Evolutionary conservation across 1,140 invertebrate species (phyloP).

Genomic region (Zophobas atratus): DNA sequence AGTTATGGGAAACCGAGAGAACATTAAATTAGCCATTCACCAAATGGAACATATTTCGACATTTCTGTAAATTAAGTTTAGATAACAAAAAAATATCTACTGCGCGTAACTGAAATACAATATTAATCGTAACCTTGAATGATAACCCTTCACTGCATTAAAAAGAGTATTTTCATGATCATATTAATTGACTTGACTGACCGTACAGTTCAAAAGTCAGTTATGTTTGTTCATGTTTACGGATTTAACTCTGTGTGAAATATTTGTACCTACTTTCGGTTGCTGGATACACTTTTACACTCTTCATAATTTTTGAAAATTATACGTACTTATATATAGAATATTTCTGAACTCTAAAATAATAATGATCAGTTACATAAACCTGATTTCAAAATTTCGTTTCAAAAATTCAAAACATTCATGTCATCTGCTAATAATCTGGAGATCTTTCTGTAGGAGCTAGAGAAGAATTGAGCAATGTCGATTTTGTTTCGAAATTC

Average conservation of each 20-base stretch:
- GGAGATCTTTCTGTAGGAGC: not conserved
- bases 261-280: no score
- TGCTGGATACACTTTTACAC: no score
- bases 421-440: not conserved
- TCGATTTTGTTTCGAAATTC: conserved; percentile 4
- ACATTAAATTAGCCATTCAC: no score
- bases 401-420: not conserved
- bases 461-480: not conserved
- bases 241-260: conserved; percentile 21
- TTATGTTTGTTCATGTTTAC: conserved; percentile 36
- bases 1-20: no score
- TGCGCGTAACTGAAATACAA: not conserved
- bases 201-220: conserved; percentile 37
- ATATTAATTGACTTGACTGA: conserved; percentile 43
- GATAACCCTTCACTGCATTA: conserved; percentile 15
- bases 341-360: no score
- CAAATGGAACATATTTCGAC: no score
- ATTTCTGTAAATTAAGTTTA: not conserved
- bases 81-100: not conserved
- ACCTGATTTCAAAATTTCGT: not conserved
- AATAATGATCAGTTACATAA: not conserved
- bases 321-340: no score
- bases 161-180: conserved; percentile 41
- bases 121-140: conserved; percentile 21
- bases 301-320: no score